Conservation (phyloP, 1,140 invertebrate species). For the Achroia grisella region DNA sequence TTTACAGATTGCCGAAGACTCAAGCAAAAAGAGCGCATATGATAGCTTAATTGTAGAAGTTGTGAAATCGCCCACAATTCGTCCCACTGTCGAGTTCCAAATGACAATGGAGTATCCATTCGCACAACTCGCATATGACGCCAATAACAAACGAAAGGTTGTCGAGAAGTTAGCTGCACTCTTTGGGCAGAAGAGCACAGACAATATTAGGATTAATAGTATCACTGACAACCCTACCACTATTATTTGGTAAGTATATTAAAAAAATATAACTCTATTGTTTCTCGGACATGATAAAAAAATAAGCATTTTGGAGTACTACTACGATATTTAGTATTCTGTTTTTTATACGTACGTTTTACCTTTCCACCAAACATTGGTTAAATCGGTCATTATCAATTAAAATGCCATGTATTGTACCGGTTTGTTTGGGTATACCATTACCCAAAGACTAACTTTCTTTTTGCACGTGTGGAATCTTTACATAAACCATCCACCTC, state of each 20-base stretch:
- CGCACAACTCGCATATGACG: conserved; percentile 80
- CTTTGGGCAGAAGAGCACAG: conserved; percentile 84
- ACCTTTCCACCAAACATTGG: too few relatives aligned
- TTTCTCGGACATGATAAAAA: too few relatives aligned
- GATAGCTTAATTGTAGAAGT: conserved; percentile 88
- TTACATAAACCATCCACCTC: too few relatives aligned
- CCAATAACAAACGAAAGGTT: conserved; percentile 82
- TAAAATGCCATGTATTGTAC: too few relatives aligned
- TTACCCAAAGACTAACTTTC: too few relatives aligned
- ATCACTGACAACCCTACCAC: conserved; percentile 77
- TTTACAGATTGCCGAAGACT: conserved; percentile 76
- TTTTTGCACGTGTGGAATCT: too few relatives aligned
- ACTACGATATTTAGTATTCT: too few relatives aligned
- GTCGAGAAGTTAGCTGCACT: conserved; percentile 84
- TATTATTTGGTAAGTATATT: conserved; percentile 79
- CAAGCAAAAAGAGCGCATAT: conserved; percentile 79
- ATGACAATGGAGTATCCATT: conserved; percentile 85
- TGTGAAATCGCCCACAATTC: conserved; percentile 69
- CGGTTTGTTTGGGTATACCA: too few relatives aligned
- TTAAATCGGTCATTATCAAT: too few relatives aligned
- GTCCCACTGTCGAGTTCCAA: conserved; percentile 78
- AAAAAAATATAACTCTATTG: background rate
- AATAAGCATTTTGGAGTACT: too few relatives aligned
- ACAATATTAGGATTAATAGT: conserved; percentile 80
- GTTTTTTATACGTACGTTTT: too few relatives aligned